phyloP scores from a whole-genome alignment of 2,797 vertebrate genomes.

The Coilia nasus region DNA sequence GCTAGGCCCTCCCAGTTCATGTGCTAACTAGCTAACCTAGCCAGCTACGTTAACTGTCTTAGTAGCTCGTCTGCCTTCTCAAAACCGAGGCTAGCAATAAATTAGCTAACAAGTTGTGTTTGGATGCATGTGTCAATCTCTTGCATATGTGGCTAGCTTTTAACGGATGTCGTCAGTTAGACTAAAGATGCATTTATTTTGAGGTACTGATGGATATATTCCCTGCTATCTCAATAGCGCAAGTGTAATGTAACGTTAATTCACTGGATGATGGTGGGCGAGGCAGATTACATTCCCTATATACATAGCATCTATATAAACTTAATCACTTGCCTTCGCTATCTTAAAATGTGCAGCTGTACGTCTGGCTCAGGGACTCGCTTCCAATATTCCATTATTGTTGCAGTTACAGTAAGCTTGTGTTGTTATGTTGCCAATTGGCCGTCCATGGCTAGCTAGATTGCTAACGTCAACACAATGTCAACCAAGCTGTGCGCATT shows the following conservation, averaged over 20 bases:
- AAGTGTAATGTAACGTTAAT: neutral
- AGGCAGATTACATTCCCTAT: neutral
- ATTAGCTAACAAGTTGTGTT: neutral
- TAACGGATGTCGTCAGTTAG: neutral
- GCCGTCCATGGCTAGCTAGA: neutral
- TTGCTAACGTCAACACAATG: neutral
- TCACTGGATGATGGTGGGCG: neutral
- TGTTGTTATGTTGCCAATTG: neutral
- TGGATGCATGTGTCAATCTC: neutral
- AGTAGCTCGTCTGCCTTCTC: neutral
- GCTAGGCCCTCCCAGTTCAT: conserved; percentile 57
- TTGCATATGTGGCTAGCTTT: neutral
- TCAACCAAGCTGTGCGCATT: conserved; percentile 10
- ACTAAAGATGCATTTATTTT: neutral
- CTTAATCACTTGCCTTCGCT: neutral
- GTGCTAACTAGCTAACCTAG: conserved; percentile 41
- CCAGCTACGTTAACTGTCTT: neutral
- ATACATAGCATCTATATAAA: neutral
- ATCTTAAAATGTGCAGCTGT: neutral
- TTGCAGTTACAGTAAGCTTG: neutral
- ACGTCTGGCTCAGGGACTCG: neutral
- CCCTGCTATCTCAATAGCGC: neutral
- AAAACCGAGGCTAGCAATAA: neutral
- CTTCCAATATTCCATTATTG: neutral
- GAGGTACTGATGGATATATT: neutral